A percentile compares a stretch with the other conserved stretches of the same genome.
These are phyloP conservation scores for Arenaria interpres DNA, from an alignment of 2,113 vertebrate genomes.

Conservation along the genomic window DNA sequence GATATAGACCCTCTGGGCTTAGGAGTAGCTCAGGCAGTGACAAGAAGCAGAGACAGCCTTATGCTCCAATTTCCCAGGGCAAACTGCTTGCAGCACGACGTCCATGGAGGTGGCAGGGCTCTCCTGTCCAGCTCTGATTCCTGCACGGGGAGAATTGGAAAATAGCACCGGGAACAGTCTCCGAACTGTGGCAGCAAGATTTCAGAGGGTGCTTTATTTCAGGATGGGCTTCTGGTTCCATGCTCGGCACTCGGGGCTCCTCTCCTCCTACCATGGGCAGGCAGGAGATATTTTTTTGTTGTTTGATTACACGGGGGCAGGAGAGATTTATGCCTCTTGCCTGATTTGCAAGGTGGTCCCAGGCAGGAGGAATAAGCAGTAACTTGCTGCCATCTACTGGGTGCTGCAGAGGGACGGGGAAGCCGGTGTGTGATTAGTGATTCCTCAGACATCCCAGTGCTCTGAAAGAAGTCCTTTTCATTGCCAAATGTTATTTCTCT, in stretches of 20 bases:
- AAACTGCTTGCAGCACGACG: not conserved
- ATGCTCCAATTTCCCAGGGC: not conserved
- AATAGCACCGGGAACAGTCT: rapidly evolving
- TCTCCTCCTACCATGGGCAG: not conserved
- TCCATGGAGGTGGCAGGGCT: not conserved
- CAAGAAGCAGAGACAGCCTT: not conserved
- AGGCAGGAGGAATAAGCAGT: slow-evolving; percentile 15
- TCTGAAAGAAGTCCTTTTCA: not conserved
- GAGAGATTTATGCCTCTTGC: not conserved
- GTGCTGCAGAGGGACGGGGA: not conserved
- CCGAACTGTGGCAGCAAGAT: not conserved
- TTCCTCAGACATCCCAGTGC: not conserved
- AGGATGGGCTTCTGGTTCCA: not conserved
- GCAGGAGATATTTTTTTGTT: not conserved
- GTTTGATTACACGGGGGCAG: not conserved
- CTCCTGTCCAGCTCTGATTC: not conserved
- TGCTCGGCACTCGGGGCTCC: not conserved
- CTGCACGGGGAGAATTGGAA: not conserved
- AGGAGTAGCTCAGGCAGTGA: not conserved
- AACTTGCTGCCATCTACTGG: slow-evolving; percentile 79
- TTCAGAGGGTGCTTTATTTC: not conserved
- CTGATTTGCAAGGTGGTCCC: not conserved
- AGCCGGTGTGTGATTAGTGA: not conserved
- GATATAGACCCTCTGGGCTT: rapidly evolving
- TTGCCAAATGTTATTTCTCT: not conserved